Evolutionary conservation across 2,888 invertebrate species (phyloP).

Genomic region (Zhengitettix transpicula): DNA sequence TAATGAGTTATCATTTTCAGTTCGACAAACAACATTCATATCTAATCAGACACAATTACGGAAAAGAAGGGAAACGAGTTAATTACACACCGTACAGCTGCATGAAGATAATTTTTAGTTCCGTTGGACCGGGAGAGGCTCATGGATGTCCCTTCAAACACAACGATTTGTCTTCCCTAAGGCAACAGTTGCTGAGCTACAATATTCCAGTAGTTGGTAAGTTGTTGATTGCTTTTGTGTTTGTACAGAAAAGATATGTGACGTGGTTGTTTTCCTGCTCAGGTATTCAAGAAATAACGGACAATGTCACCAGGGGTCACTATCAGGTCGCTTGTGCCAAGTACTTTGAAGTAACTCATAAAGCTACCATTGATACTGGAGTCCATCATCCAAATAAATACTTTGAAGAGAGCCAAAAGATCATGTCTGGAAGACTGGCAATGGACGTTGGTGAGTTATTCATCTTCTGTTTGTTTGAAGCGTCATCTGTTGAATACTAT

Average conservation of each 20-base stretch:
- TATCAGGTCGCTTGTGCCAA: conserved; percentile 80
- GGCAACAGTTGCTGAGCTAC: conserved; percentile 50
- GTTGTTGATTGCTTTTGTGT: conserved; percentile 4
- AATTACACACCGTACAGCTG: conserved; percentile 88
- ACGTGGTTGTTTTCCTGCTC: conserved; percentile 20
- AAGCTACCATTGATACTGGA: conserved; percentile 35
- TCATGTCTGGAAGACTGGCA: neutral
- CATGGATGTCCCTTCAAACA: conserved; percentile 91
- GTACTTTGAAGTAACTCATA: conserved; percentile 53
- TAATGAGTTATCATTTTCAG: conserved; percentile 22
- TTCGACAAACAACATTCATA: conserved; percentile 91
- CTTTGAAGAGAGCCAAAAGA: neutral
- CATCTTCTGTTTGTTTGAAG: neutral
- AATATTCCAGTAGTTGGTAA: conserved; percentile 45
- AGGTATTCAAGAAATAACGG: conserved; percentile 54
- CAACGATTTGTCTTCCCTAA: conserved; percentile 52
- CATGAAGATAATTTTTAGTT: conserved; percentile 66
- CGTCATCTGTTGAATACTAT: too few species aligned
- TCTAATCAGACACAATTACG: conserved; percentile 81
- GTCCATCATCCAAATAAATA: conserved; percentile 84
- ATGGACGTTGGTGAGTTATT: neutral
- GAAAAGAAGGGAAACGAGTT: conserved; percentile 81
- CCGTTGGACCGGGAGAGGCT: conserved; percentile 60
- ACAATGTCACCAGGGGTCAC: conserved; percentile 56
- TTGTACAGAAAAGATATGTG: too few species aligned